phyloP scores from a whole-genome alignment of 2,113 vertebrate species.

The Apodemus sylvaticus region DNA sequence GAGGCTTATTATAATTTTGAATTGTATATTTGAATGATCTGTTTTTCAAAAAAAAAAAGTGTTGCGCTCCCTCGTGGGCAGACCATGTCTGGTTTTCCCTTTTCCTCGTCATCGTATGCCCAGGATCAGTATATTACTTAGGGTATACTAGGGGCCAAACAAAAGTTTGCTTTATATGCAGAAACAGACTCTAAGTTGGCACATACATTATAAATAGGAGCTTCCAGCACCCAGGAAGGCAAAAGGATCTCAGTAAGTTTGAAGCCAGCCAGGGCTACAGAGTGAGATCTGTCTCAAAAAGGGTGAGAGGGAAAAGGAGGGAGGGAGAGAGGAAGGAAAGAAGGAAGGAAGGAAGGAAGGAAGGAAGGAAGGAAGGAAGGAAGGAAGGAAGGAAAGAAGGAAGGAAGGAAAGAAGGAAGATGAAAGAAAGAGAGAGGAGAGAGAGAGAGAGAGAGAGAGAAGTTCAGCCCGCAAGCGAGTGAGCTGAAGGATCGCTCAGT shows the following conservation, averaged over 20 bases:
- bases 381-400: no score
- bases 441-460: no score
- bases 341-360: no score
- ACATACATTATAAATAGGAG: neutral
- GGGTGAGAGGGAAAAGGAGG: no score
- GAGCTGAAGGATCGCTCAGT: neutral
- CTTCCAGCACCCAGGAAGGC: neutral
- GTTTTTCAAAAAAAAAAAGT: neutral
- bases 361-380: no score
- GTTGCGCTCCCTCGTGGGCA: neutral
- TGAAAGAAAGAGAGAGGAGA: no score
- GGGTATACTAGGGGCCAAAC: neutral
- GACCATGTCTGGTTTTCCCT: neutral
- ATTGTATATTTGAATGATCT: neutral
- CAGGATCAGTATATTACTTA: neutral
- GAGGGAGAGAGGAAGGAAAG: no score
- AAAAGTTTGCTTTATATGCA: neutral
- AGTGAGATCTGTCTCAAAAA: neutral
- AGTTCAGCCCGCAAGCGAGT: neutral
- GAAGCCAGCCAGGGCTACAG: neutral
- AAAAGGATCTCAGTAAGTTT: neutral
- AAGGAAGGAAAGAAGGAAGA: no score
- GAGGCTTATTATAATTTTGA: neutral
- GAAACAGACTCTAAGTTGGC: constrained; percentile 38
- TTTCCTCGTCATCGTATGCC: neutral